Base-by-base conservation (phyloP, 2,113 vertebrate species). In the Platichthys stellatus region DNA sequence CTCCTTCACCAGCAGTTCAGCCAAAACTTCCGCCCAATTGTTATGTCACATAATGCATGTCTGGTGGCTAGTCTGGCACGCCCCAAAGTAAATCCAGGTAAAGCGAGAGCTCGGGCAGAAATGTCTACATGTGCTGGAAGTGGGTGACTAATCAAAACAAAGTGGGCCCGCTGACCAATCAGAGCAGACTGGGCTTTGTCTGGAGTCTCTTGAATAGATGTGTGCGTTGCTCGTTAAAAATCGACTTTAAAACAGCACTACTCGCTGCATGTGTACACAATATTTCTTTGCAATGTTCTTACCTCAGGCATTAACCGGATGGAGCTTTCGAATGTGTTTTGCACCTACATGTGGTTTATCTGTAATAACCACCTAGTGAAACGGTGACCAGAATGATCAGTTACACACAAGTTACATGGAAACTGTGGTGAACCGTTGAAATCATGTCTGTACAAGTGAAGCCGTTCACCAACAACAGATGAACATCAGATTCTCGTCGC, bases 381-480 rank as follows among this genome's bases (percentile, higher is more conserved):
- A 45, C 43, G 2, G 3, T 13, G 63, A 57, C 7, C 2, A 49
- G 15, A 21, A 38, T 26, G 11, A 38, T 1, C 40, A 6, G 9
- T 72, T 68, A 3, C 47, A 17, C 14, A 38, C 10, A 14, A 40
- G 20, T 4, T 3, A 0, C 0, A 59, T 72, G 54, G 45, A 26
- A 82, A 82, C 49, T 17, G 21, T 15, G 17, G 53, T 31, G 71
- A 64, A 35, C 28, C 8, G 35, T 68, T 45, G 3, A 76, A 40
- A 28, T 80, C 86, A 23, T 81, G 83, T 76, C 82, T 72, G 57
- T 45, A 82, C 83, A 84, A 66, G 81, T 49, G 21, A 69, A 78
- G 61, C 8, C 1, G 13, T 51, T 58, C 10, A 9, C 5, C 57
- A 59, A 49, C 38, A 72, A 67, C 40, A 57, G 72, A 78, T 76